Evolutionary conservation across 2,797 vertebrate species (phyloP).

Genomic region (Scolopax rusticola): DNA sequence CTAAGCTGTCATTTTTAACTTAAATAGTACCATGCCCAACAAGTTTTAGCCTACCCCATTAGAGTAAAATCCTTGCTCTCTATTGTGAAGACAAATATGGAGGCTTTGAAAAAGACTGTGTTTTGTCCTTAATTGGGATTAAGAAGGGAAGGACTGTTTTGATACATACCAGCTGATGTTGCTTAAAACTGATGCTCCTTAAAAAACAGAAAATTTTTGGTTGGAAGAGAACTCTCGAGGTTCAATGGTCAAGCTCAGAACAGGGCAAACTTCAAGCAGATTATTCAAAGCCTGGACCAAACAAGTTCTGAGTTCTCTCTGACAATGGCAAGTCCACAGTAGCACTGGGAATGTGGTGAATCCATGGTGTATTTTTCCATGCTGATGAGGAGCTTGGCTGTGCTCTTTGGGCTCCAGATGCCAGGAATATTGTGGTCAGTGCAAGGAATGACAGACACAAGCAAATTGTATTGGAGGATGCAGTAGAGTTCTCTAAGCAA

Average conservation of each 20-base stretch:
- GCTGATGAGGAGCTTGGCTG: not conserved
- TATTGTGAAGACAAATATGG: not conserved
- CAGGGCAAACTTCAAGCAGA: not conserved
- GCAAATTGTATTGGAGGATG: not conserved
- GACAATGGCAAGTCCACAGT: not conserved
- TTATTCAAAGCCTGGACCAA: not conserved
- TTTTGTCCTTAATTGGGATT: not conserved
- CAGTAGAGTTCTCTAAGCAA: not conserved
- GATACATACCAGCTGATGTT: not conserved
- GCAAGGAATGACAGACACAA: not conserved
- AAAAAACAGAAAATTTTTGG: not conserved
- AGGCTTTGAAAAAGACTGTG: not conserved
- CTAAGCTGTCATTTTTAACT: not conserved
- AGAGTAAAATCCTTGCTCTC: not conserved
- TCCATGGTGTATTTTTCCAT: not conserved
- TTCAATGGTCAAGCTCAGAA: not conserved
- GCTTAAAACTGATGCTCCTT: not conserved
- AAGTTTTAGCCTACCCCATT: not conserved
- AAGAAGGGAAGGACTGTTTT: not conserved
- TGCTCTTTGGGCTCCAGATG: not conserved
- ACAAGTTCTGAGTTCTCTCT: not conserved
- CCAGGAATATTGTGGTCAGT: not conserved
- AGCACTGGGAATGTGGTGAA: not conserved
- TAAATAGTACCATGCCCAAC: not conserved
- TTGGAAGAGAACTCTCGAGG: not conserved